Evolutionary conservation across 2,888 invertebrate genomes (phyloP), one percentile per base, ranked within the genome.

Genomic region (Isoperla grammatica): DNA sequence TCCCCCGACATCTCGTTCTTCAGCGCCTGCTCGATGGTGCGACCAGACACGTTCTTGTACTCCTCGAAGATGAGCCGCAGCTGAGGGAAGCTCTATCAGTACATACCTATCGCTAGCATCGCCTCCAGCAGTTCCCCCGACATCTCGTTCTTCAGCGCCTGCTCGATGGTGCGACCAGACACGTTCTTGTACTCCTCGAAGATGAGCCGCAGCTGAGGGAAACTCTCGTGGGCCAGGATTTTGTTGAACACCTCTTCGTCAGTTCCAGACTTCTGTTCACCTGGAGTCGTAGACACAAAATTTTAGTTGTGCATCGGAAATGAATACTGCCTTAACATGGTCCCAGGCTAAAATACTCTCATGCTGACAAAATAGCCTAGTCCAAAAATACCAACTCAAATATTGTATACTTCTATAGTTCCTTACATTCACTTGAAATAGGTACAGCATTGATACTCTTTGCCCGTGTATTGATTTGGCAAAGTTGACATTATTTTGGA

Each of bases 161-260:
- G 85, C 72, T 86, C 85, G 67, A 88, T 82, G 64, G 87, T 86
- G 70, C 84, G 82, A 0, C 88, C 88, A 1, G 87, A 79, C 9
- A 89, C 72, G 62, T 80, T 79, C 74, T 86, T 84, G 74, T 90
- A 90, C 71, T 84, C 87, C 67, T 87, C 85, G 72, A 87, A 87
- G 53, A 86, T 78, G 59, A 81, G 75, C 1, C 81, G 78, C 66
- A 89, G 75, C 71, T 90, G 90, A 0, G 80, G 80, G 71, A 85
- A 88, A 69, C 87, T 88, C 71, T 86, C 85, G 69, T 88, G 85
- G 0, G 86, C 85, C 71, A 90, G 75, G 66, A 88, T 83, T n/a
- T 81, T 80, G 65, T 86, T 85, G 69, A 90, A 88, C 2, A 83
- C 79, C 68, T 84, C 85, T 71, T 87, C 87, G 62, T 86, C 86